Percentiles rank a stretch among this genome's conserved stretches.
These are phyloP conservation scores for Trachops cirrhosus DNA, from an alignment of 2,797 vertebrate genomes.

Conservation along the genomic window DNA sequence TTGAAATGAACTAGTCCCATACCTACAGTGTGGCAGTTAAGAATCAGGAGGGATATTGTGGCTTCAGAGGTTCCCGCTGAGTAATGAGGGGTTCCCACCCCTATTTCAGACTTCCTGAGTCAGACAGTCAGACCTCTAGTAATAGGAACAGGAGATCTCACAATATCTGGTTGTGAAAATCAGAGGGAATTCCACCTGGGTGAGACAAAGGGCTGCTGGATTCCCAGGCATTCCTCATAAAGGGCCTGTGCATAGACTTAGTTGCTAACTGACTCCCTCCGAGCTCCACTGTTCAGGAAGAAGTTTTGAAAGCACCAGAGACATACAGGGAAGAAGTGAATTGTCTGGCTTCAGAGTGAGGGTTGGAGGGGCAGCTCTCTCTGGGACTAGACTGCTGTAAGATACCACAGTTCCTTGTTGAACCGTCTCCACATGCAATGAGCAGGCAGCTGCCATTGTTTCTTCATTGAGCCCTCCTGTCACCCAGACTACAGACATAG, in stretches of 20 bases:
- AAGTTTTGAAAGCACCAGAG: background rate
- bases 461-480: background rate
- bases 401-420: background rate
- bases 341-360: background rate
- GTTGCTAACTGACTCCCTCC: background rate
- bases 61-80: background rate
- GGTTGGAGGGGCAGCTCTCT: background rate
- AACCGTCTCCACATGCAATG: background rate
- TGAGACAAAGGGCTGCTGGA: background rate
- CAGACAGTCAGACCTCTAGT: background rate
- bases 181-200: background rate
- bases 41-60: background rate
- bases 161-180: background rate
- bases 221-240: background rate
- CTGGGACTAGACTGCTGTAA: background rate
- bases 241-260: background rate
- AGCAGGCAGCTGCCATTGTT: background rate
- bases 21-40: background rate
- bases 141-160: background rate
- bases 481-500: background rate
- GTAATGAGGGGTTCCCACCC: background rate
- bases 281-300: background rate
- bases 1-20: background rate
- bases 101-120: background rate
- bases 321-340: background rate